Evolutionary conservation across 2,797 vertebrate species (phyloP).

Genomic region (Alauda arvensis): DNA sequence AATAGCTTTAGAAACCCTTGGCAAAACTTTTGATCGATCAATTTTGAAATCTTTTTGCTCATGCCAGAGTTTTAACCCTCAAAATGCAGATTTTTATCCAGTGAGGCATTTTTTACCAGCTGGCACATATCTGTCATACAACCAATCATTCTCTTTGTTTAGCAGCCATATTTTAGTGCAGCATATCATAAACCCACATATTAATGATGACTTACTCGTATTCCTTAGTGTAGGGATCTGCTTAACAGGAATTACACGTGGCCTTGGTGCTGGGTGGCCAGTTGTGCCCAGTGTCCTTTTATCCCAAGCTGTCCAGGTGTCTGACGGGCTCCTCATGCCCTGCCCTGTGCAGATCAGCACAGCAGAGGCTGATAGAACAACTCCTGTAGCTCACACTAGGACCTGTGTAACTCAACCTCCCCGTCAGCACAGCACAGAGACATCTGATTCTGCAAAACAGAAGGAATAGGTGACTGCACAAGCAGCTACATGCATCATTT

Average conservation of each 20-base stretch:
- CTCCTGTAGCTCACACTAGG: background rate
- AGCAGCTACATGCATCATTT: constrained; percentile 24
- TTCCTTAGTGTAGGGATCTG: constrained; percentile 27
- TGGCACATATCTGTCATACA: constrained; percentile 26
- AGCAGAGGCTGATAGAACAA: background rate
- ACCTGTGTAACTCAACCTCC: background rate
- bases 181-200: constrained; percentile 37
- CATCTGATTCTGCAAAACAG: constrained; percentile 33
- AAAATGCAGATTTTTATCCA: constrained; percentile 30
- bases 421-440: background rate
- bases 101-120: constrained; percentile 43
- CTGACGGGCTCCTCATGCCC: background rate
- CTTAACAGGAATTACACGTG: background rate
- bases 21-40: constrained; percentile 65
- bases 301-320: background rate
- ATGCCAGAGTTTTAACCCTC: constrained; percentile 61
- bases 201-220: constrained; percentile 39
- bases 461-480: constrained; percentile 4
- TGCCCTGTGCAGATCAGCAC: background rate
- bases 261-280: background rate
- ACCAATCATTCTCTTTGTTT: constrained; percentile 32
- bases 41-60: constrained; percentile 45
- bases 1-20: constrained; percentile 63
- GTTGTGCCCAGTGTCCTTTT: background rate
- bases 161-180: constrained; percentile 49